Conservation (phyloP, 2,888 invertebrate genomes). For the Empis stercorea region DNA sequence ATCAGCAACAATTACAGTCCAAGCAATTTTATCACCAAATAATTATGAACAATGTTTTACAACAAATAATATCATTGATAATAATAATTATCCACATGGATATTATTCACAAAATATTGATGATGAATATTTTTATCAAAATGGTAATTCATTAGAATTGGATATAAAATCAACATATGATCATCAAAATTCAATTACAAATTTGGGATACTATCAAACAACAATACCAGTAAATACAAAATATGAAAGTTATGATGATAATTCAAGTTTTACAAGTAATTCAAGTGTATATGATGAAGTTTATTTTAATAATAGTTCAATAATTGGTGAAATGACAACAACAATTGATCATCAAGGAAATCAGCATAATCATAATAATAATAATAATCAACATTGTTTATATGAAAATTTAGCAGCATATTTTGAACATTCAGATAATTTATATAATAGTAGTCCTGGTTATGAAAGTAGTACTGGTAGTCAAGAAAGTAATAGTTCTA, state of each 20-base stretch:
- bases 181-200: background rate
- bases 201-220: background rate
- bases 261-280: constrained; percentile 31
- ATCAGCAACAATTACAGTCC: no score
- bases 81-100: constrained; percentile 5
- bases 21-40: no score
- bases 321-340: background rate
- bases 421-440: constrained; percentile 2
- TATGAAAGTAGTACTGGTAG: no score
- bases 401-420: constrained; percentile 3
- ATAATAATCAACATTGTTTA: background rate
- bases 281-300: constrained; percentile 12
- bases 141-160: no score
- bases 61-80: background rate
- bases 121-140: no score
- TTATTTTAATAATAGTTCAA: background rate
- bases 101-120: constrained; percentile 4
- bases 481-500: no score
- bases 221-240: background rate
- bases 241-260: constrained; percentile 34
- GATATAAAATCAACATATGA: no score
- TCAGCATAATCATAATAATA: background rate
- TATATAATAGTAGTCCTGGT: no score
- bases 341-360: background rate
- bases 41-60: no score